Evolutionary conservation across 2,797 vertebrate species (phyloP).

Genomic region (Eremophila alpestris): DNA sequence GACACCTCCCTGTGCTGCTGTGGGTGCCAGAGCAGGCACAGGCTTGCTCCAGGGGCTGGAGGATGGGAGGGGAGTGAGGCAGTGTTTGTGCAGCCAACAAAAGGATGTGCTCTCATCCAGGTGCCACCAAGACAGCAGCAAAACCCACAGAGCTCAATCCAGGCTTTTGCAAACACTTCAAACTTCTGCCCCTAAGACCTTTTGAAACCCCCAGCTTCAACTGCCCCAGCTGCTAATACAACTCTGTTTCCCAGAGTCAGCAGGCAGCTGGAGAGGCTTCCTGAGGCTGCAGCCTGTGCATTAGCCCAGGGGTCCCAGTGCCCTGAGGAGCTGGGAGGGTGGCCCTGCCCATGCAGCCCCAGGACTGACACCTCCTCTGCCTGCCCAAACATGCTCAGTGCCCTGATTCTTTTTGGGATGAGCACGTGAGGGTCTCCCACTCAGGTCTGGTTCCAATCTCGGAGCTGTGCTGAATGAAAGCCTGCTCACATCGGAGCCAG

Average conservation of each 20-base stretch:
- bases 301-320: neutral
- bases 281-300: neutral
- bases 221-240: neutral
- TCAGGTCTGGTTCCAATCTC: conserved; percentile 32
- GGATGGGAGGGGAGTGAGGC: too few species aligned
- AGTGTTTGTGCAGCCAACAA: neutral
- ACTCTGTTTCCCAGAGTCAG: neutral
- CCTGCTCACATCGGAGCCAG: neutral
- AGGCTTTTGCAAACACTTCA: neutral
- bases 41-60: neutral
- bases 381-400: accelerated
- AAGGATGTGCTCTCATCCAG: neutral
- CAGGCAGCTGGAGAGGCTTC: neutral
- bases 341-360: neutral
- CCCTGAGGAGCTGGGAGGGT: accelerated
- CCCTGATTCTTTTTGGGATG: neutral
- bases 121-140: neutral
- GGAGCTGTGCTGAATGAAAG: neutral
- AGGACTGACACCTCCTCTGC: neutral
- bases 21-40: accelerated
- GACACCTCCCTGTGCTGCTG: neutral
- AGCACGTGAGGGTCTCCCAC: accelerated
- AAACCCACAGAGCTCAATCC: neutral
- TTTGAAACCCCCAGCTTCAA: neutral
- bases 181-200: neutral